These are phyloP conservation scores for Dryobates pubescens DNA, from an alignment of 2,797 vertebrate genomes.

Conservation along the genomic window DNA sequence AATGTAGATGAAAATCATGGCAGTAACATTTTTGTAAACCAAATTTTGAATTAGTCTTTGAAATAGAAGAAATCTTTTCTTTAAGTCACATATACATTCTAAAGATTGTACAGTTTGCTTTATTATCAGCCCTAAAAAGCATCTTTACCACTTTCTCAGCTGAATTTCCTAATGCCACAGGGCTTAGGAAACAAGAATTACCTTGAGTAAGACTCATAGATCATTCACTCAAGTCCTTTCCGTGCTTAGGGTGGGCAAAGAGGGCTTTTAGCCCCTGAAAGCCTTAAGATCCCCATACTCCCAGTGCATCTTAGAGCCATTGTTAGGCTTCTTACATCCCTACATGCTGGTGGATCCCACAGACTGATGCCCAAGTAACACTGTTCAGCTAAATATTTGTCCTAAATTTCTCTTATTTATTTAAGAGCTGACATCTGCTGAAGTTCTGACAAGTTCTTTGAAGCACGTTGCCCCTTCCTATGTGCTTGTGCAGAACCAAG, in stretches of 20 bases:
- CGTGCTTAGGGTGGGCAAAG: background rate
- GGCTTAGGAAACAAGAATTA: background rate
- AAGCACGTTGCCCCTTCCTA: background rate
- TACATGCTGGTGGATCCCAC: background rate
- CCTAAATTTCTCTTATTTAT: background rate
- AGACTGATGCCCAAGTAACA: background rate
- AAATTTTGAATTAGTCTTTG: background rate
- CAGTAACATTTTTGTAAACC: background rate
- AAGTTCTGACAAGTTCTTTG: background rate
- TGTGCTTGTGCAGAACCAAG: background rate
- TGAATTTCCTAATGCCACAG: background rate
- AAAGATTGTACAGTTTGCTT: background rate
- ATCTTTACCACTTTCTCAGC: background rate
- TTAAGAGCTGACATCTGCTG: background rate
- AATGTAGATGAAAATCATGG: background rate
- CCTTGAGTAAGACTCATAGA: background rate
- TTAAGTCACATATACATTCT: background rate
- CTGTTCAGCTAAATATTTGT: background rate
- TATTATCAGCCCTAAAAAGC: background rate
- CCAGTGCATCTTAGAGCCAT: background rate
- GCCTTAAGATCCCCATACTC: background rate
- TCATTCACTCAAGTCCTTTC: background rate
- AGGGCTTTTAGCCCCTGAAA: background rate
- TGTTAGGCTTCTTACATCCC: background rate
- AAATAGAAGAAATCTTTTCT: background rate